A percentile compares a stretch with the other conserved stretches of the same genome.
Evolutionary conservation across 2,888 invertebrate species (phyloP).

Genomic region (Quadroppia sp.): DNA sequence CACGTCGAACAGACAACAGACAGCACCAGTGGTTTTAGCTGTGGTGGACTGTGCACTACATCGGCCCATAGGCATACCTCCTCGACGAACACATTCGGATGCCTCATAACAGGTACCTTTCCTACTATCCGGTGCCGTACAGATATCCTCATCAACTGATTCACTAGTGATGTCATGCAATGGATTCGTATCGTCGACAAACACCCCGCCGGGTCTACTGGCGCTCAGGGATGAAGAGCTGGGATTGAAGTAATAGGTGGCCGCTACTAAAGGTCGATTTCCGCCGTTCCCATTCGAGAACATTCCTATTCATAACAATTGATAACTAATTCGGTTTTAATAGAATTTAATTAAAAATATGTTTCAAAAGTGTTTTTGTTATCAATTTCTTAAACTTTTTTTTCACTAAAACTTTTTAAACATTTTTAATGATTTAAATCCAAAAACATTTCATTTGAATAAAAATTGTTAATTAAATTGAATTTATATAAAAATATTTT

Average conservation of each 20-base stretch:
- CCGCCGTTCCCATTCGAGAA: constrained; percentile 18
- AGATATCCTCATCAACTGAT: constrained; percentile 26
- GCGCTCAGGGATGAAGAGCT: background rate
- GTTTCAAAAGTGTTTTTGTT: too few species aligned
- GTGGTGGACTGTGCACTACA: constrained; percentile 39
- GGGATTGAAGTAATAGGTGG: constrained; percentile 47
- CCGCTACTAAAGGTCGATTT: constrained; percentile 45
- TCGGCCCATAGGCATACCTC: constrained; percentile 48
- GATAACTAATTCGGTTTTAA: too few species aligned
- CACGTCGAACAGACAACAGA: constrained; percentile 48
- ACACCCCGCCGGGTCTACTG: background rate
- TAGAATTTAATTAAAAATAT: too few species aligned
- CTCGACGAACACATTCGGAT: constrained; percentile 45
- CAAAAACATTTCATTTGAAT: too few species aligned
- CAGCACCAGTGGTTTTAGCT: constrained; percentile 37
- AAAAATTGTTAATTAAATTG: too few species aligned
- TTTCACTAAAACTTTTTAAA: too few species aligned
- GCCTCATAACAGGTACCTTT: constrained; percentile 48
- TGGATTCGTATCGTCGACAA: background rate
- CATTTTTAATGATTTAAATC: too few species aligned
- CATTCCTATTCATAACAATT: background rate
- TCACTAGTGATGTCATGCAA: background rate
- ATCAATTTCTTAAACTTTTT: too few species aligned
- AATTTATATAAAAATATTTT: too few species aligned
- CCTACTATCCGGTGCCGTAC: constrained; percentile 46